A percentile compares a stretch with the other conserved stretches of the same genome.
Conservation (phyloP, 2,113 vertebrate genomes). For the Oreocharis arfaki region DNA sequence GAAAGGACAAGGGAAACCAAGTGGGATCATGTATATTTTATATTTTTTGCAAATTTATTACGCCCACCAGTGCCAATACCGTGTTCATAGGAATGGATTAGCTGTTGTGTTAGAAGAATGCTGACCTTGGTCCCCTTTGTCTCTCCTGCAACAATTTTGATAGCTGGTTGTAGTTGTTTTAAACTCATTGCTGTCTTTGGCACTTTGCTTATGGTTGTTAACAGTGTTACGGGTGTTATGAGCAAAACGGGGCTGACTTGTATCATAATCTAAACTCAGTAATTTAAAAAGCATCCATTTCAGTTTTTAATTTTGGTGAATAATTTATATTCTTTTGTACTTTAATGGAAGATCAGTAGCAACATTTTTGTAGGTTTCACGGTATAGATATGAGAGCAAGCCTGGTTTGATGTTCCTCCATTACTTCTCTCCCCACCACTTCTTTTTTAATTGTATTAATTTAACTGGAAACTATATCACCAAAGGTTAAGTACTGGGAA, state of each 20-base stretch:
- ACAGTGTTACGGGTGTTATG: not conserved
- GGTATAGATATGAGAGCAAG: not conserved
- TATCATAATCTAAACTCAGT: not conserved
- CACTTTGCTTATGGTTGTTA: not conserved
- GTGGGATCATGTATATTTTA: not conserved
- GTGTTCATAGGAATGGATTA: not conserved
- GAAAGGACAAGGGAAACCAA: not conserved
- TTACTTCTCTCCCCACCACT: not conserved
- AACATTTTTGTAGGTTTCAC: not conserved
- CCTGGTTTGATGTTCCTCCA: not conserved
- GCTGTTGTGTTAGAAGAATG: not conserved
- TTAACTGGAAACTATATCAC: not conserved
- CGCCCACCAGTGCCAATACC: accelerated
- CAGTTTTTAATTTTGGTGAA: not conserved
- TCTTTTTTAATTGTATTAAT: not conserved
- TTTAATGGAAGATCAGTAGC: not conserved
- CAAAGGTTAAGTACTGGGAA: not conserved
- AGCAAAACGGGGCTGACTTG: not conserved
- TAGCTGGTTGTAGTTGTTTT: not conserved
- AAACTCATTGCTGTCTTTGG: not conserved
- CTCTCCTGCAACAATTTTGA: not conserved
- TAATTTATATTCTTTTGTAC: not conserved
- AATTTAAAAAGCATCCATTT: not conserved
- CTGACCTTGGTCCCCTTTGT: constrained; percentile 40
- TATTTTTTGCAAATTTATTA: not conserved